Conservation (phyloP, 2,797 vertebrate species). For the Anguilla obscura region DNA sequence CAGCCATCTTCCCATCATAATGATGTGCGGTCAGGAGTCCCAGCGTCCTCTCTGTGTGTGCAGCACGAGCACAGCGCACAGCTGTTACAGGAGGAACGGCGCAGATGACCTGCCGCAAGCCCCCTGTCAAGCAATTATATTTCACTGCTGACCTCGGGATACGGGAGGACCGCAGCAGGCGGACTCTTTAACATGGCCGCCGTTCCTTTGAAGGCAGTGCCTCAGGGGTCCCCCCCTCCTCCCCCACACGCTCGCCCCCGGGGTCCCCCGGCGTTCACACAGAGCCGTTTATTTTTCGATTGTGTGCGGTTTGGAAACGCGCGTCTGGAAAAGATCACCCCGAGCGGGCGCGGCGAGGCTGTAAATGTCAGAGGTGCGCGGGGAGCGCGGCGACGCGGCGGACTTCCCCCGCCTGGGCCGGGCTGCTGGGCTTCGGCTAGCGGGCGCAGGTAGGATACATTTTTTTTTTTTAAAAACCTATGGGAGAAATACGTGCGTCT, state of each 20-base stretch:
- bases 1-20: constrained; percentile 42
- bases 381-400: not conserved
- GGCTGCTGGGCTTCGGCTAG: not conserved
- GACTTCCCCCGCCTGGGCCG: not conserved
- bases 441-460: not conserved
- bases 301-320: constrained; percentile 20
- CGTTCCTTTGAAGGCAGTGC: not conserved
- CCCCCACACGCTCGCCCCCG: not conserved
- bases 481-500: constrained; percentile 1
- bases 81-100: not conserved
- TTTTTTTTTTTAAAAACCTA: not conserved
- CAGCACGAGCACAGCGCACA: not conserved
- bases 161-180: not conserved
- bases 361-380: constrained; percentile 27
- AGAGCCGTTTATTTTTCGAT: constrained; percentile 34
- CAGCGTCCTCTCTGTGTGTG: not conserved
- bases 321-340: constrained; percentile 8
- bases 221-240: not conserved
- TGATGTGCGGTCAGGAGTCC: constrained; percentile 40
- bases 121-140: constrained; percentile 23
- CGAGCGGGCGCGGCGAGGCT: constrained; percentile 12
- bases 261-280: not conserved
- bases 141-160: constrained; percentile 4
- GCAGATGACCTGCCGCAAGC: not conserved
- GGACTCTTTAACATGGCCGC: not conserved